Base-by-base conservation (phyloP, 2,113 vertebrate genomes). In the Lepisosteus oculatus region DNA sequence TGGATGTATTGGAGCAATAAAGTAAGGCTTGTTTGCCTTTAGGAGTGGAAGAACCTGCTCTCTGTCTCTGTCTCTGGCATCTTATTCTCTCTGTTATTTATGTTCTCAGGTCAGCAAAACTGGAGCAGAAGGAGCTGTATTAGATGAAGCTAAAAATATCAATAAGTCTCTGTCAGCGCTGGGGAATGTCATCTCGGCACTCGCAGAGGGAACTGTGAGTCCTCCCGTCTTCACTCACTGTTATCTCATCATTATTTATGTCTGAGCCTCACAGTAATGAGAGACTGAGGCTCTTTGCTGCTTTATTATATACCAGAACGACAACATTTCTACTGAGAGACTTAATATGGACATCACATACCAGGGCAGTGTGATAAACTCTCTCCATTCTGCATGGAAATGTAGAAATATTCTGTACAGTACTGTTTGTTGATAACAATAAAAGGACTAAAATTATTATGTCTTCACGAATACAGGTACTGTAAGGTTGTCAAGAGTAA, bases 131-230 rank as follows among this genome's bases (percentile, higher is more conserved):
- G 97, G 97, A 3, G 84, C 97, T 0, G 96, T 99, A 59, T 88
- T 98, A 7, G 97, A 99, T 4, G 97, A 99, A 91, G 97, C 97
- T 71, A 98, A 99, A 92, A 99, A 99, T 84, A 99, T 99, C 91
- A 99, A 99, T 89, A 99, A 99, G 76, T 99, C 97, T 88, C 85
- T 99, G 77, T 98, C 96, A 61, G 96, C 97, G 70, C 88, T 99
- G 57, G 97, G 97, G 76, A 99, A 99, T 0, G 97, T 99, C 83
- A 98, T 99, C 78, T 93, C 97, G 0, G 97, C 97, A 57, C 83
- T 99, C 87, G 96, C 97, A 61, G 97, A 98, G 86, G 97, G 97
- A 86, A 97, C 90, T 73, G 88, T 95, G 80, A 93, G 94, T 88
- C 9, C 15, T 29, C 13, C 59, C 71, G 8, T 54, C 29, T 15